Base-by-base conservation (phyloP, 37 sponge, comb jelly and placozoan genomes). In the Crambe crambe region DNA sequence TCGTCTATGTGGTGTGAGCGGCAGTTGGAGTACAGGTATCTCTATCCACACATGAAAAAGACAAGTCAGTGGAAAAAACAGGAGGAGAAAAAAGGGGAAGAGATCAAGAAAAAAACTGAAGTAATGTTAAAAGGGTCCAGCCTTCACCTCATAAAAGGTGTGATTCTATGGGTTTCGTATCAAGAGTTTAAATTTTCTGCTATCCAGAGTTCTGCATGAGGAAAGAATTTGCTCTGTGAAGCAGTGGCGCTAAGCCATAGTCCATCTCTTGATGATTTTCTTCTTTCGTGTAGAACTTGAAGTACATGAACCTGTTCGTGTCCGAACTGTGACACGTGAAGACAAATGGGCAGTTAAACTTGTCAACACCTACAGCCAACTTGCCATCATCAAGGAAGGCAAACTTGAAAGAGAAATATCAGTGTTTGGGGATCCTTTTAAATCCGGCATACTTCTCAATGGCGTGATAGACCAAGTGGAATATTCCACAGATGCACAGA, bases 401-500 rank as follows among this genome's bases (percentile, higher is more conserved):
- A 40, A 65, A 18, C 3, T 78, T 35, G 86, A 79, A 39, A 72
- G 80, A 73, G 86, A 86, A 41, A 72, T 86, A 21, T 5, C 38
- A 26, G 78, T 86, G 31, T 73, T 77, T 72, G 79, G 86, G 4
- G 79, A 78, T 35, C 80, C 74, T 0, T 78, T 79, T 20, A 47
- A 58, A 15, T 26, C 9, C n/a, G 78, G 77, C 18, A 73, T 79
- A 26, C 63, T 86, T 1, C 3, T 79, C 47, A 62, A 21, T 0
- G 86, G 86, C 6, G 43, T 79, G 2, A 86, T 86, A 9, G 86
- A 86, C 58, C 86, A 86, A 63, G 57, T 86, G 40, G 74, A 86
- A 54, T 86, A 73, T 36, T 51, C 34, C 22, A 58, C 56, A 2
- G 74, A 66, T 25, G 39, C 51, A 21, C 22, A 32, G 29, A 37